phyloP scores from a whole-genome alignment of 2,113 vertebrate genomes.

The Trogon melanurus region DNA sequence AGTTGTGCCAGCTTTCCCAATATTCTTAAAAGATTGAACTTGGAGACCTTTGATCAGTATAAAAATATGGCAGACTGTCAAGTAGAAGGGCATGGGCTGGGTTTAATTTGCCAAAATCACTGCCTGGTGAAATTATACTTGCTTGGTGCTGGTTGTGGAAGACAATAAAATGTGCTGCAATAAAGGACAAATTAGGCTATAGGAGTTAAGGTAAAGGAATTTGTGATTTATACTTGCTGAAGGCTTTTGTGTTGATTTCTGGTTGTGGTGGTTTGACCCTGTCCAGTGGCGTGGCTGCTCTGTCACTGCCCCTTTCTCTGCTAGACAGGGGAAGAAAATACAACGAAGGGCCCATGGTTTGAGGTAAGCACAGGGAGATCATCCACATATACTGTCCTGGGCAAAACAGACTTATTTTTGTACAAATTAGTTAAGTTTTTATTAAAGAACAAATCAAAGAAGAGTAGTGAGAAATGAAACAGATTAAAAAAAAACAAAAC shows the following conservation, averaged over 20 bases:
- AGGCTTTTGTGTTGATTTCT: not conserved
- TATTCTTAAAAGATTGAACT: not conserved
- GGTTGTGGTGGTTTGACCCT: no score
- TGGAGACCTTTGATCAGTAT: not conserved
- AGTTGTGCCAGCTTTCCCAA: not conserved
- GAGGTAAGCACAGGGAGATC: no score
- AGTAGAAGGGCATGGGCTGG: not conserved
- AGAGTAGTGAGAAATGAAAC: no score
- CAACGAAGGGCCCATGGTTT: no score
- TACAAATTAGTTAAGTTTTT: no score
- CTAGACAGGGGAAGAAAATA: no score
- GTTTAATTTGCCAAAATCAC: not conserved
- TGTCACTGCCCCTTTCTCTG: no score
- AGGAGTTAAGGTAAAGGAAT: not conserved
- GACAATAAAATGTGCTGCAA: not conserved
- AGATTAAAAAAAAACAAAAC: no score
- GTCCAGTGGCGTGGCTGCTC: no score
- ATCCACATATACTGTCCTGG: no score
- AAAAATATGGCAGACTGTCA: not conserved
- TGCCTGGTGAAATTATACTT: not conserved
- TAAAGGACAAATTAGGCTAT: not conserved
- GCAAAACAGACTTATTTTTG: no score
- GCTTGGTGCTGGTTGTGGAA: not conserved
- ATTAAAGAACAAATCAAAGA: no score
- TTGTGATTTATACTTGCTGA: not conserved